Evolutionary conservation across 2,113 vertebrate species (phyloP).

Genomic region (Pelodiscus sinensis): DNA sequence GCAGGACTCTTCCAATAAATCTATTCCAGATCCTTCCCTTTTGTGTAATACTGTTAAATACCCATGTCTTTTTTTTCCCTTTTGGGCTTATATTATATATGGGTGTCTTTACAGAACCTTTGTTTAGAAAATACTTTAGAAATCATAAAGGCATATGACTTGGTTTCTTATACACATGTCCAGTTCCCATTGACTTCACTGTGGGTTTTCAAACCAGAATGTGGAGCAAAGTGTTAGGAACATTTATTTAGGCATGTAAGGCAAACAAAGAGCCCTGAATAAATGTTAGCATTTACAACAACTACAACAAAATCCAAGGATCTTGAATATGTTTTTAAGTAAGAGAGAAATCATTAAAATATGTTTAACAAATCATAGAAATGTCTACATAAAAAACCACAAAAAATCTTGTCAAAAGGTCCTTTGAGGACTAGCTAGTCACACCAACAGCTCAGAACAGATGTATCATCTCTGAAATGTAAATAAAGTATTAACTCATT

Average conservation of each 20-base stretch:
- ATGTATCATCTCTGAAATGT: constrained; percentile 45
- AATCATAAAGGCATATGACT: constrained; percentile 47
- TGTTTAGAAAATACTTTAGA: constrained; percentile 51
- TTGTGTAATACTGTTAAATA: constrained; percentile 43
- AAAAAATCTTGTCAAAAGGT: constrained; percentile 34
- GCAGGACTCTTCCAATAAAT: constrained; percentile 61
- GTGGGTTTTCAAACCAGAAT: background rate
- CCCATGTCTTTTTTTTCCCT: constrained; percentile 28
- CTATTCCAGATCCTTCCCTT: constrained; percentile 50
- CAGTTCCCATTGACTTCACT: constrained; percentile 22
- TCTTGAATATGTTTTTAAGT: constrained; percentile 1
- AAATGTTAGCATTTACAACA: constrained; percentile 57
- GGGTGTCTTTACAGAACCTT: constrained; percentile 51
- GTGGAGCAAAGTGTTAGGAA: constrained; percentile 45
- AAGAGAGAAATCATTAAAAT: constrained; percentile 43
- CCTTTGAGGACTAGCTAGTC: constrained; percentile 38
- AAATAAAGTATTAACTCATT: constrained; percentile 63
- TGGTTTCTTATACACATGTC: constrained; percentile 1
- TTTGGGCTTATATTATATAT: constrained; percentile 49
- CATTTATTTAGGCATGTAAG: constrained; percentile 38
- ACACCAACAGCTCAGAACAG: constrained; percentile 42
- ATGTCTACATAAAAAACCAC: constrained; percentile 53
- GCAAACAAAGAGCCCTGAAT: constrained; percentile 54
- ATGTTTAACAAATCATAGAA: constrained; percentile 58
- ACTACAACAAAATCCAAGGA: constrained; percentile 41